Base-by-base conservation (phyloP, 2,888 invertebrate genomes). In the Drosophila trichaetosa region DNA sequence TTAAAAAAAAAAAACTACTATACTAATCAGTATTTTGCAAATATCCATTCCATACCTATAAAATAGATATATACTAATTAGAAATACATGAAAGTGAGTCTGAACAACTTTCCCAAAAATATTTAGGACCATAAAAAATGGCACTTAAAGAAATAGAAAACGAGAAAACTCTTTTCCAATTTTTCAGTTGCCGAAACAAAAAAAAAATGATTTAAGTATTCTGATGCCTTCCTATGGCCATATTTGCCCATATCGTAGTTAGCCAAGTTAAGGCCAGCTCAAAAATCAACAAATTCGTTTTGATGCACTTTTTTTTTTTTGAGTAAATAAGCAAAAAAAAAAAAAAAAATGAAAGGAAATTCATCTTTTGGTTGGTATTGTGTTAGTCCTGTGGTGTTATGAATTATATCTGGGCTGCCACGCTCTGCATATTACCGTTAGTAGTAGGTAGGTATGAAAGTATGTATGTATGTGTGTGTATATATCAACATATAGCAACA, bases 401-500 rank as follows among this genome's bases (percentile, higher is more conserved):
- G 29, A 42, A 46, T 54, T 62, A 38, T 59, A 42, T 62, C 58
- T 54, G 53, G 36, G 29, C 54, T n/a, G 21, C 54, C 68, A 46
- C 34, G 36, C 31, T 11, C 33, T 34, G 46, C 24, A n/a, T 11
- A 49, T 34, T 40, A 11, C 8, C 31, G 53, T 48, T 46, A 24
- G 46, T 27, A 18, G 11, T 16, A 21, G n/a, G 27, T 38, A 31
- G 38, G 34, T 38, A n/a, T 49, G 10, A 18, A 6, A 58, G 42
- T 52, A 52, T 64, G 27, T 68, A 18, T n/a, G 13, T 27, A 1
- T 24, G 36, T 51, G 33, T 61, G 2, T 24, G 42, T 51, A 56
- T 66, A 51, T 53, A 29, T 21, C 40, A 67, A 40, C 67, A 46
- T 46, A 52, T 29, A 40, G 42, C 36, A 57, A 33, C 62, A 66